Evolutionary conservation across 2,113 vertebrate species (phyloP), one percentile per base, ranked within the genome.

Genomic region (Odocoileus hemionus): DNA sequence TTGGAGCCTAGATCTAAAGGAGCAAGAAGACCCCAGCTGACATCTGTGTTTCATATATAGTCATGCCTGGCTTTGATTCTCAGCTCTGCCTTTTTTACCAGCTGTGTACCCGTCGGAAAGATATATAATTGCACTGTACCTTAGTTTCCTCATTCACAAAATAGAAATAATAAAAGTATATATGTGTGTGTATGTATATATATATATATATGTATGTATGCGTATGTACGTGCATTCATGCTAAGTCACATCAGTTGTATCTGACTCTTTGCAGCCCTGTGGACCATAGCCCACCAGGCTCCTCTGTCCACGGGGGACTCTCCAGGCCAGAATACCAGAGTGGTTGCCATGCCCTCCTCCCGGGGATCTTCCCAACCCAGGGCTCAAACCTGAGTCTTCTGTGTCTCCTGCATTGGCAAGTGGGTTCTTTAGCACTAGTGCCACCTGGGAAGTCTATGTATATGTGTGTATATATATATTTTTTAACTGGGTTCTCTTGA

Each of bases 121-220:
- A 55, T 8, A 33, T 21, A 23, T 58, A 14, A 43, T 39, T 55
- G 21, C n/a, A 61, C 33, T 13, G 13, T 47, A 39, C 43, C 82
- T 95, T 64, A 16, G 61, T 89, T 90, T 91, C 45, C 23, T 86
- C 13, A 33, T 45, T 50, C 15, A 36, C 33, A 45, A 78, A 64
- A 64, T 19, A 25, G 43, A 54, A 36, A 54, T 83, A 83, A 54
- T 83, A 15, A 36, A 80, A 52, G 45, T 80, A 19, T 50, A 4
- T 78, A 14, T 3, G 25, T 78, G 26, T 47, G 25, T 78, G 7
- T 45, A 0, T 76, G 0, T 70, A 0, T 23, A 0, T 36, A 1
- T 64, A 2, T 64, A 1, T 57, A 23, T 26, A 13, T 50, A 1
- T 6, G 13, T 55, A 23, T 39, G 21, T 76, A 4, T 76, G 36